phyloP scores from a whole-genome alignment of 2,888 invertebrate species.

The Acanthosoma haemorrhoidale region DNA sequence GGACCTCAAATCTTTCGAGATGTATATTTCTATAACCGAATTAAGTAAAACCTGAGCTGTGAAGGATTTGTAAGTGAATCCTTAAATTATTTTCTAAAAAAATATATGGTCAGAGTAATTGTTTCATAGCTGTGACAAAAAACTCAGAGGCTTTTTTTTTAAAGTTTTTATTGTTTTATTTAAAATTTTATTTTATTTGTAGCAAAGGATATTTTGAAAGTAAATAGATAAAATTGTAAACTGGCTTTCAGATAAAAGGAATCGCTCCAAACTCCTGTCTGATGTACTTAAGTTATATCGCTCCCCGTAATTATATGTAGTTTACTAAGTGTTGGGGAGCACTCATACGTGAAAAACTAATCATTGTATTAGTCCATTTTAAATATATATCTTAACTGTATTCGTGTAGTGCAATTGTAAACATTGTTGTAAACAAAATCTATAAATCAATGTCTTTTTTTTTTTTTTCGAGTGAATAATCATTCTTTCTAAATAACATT shows the following conservation, averaged over 20 bases:
- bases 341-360: not conserved
- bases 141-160: not conserved
- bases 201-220: not conserved
- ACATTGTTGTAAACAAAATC: too few relatives aligned
- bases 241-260: not conserved
- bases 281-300: slow-evolving; percentile 27
- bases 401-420: not conserved
- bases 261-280: slow-evolving; percentile 26
- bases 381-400: not conserved
- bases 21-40: slow-evolving; percentile 21
- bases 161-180: slow-evolving; percentile 6
- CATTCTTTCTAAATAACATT: not conserved
- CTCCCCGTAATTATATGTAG: not conserved
- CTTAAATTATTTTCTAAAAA: slow-evolving; percentile 6
- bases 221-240: not conserved
- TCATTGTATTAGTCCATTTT: not conserved
- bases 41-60: slow-evolving; percentile 21
- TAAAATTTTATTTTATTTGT: slow-evolving; percentile 17
- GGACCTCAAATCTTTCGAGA: slow-evolving; percentile 9
- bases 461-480: not conserved
- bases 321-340: not conserved
- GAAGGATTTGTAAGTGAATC: not conserved
- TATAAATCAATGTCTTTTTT: not conserved
- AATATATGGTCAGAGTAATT: slow-evolving; percentile 19
- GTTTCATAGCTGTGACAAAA: slow-evolving; percentile 15